Evolutionary conservation across 37 sponge, comb jelly and placozoan genomes (phyloP).

Genomic region (Spongia lamella): DNA sequence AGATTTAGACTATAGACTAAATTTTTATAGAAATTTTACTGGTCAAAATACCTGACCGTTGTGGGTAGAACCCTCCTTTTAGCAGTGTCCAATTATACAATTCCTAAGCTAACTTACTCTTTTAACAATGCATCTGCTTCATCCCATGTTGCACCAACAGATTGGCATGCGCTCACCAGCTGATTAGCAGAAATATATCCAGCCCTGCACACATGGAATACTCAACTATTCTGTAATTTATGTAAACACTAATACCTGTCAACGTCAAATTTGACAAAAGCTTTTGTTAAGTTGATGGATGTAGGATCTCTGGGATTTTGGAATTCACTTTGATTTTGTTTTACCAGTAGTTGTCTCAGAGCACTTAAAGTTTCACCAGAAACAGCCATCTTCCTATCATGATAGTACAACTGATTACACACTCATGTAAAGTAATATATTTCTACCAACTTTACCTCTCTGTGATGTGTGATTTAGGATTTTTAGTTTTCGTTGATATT

Average conservation of each 20-base stretch:
- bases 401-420: too few relatives aligned
- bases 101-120: too few relatives aligned
- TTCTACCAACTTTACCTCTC: slow-evolving; percentile 3
- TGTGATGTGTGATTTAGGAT: slow-evolving; percentile 27
- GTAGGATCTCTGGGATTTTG: slow-evolving; percentile 65
- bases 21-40: too few relatives aligned
- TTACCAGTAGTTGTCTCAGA: slow-evolving; percentile 44
- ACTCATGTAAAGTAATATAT: background rate
- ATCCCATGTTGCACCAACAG: slow-evolving; percentile 30
- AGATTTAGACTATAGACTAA: too few relatives aligned
- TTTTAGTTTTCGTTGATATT: slow-evolving; percentile 28
- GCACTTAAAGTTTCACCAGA: slow-evolving; percentile 27
- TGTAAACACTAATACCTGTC: slow-evolving; percentile 22
- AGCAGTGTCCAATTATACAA: background rate
- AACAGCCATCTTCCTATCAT: background rate
- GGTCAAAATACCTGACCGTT: too few relatives aligned
- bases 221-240: background rate
- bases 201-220: slow-evolving; percentile 7
- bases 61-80: too few relatives aligned
- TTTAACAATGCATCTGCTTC: slow-evolving; percentile 38
- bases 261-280: slow-evolving; percentile 63
- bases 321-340: slow-evolving; percentile 52
- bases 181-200: slow-evolving; percentile 48
- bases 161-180: slow-evolving; percentile 30
- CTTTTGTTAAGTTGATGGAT: slow-evolving; percentile 43